Conservation (phyloP, 2,888 invertebrate genomes). For the Abscondita cerata region DNA sequence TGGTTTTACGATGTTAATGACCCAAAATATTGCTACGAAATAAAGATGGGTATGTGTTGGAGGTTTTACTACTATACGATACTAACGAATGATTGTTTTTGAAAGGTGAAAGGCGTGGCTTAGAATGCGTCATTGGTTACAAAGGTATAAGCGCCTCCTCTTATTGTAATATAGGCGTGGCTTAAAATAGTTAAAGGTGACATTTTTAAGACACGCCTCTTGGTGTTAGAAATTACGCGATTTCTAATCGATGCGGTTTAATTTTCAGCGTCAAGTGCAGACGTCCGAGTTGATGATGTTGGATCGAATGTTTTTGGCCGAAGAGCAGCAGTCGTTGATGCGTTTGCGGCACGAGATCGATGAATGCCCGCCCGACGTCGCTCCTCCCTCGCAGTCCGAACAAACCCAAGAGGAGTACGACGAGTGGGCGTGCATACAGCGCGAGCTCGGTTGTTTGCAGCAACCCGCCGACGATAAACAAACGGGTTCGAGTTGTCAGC, state of each 20-base stretch:
- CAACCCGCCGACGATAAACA: neutral
- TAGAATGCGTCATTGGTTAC: too few species aligned
- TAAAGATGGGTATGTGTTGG: too few species aligned
- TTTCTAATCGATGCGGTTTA: neutral
- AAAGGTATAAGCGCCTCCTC: too few species aligned
- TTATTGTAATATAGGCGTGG: too few species aligned
- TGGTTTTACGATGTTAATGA: too few species aligned
- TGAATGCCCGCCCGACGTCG: constrained; percentile 38
- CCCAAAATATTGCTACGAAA: too few species aligned
- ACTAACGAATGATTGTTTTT: too few species aligned
- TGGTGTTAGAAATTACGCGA: too few species aligned
- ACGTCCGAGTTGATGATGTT: constrained; percentile 81
- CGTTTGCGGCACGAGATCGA: constrained; percentile 64
- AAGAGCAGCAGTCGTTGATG: constrained; percentile 71
- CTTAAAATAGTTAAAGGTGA: too few species aligned
- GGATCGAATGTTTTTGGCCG: constrained; percentile 75
- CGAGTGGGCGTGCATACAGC: constrained; percentile 73
- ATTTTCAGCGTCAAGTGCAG: constrained; percentile 70
- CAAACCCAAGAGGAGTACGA: constrained; percentile 61
- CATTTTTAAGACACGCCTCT: too few species aligned
- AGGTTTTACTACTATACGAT: too few species aligned
- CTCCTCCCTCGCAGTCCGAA: constrained; percentile 17
- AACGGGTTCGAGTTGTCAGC: constrained; percentile 7
- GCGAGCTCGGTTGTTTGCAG: constrained; percentile 64
- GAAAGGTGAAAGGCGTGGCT: too few species aligned